phyloP scores from a whole-genome alignment of 2,888 invertebrate genomes.

The Chrysolina haemoptera region DNA sequence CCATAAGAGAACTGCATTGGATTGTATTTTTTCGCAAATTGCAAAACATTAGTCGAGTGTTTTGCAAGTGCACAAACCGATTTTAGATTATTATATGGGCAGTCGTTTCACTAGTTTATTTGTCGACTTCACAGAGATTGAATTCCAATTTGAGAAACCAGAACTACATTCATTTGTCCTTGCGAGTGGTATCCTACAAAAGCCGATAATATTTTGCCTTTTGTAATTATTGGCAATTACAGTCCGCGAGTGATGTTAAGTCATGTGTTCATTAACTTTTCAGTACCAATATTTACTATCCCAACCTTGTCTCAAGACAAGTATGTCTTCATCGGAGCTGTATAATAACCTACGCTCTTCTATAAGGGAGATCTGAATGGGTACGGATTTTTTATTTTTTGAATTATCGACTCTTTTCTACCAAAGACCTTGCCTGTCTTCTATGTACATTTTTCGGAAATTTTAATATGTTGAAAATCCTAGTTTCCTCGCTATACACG shows the following conservation, averaged over 20 bases:
- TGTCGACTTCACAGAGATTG: slow-evolving; percentile 26
- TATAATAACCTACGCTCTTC: too few species aligned
- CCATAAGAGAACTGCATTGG: slow-evolving; percentile 30
- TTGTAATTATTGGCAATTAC: slow-evolving; percentile 7
- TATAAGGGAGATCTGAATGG: too few species aligned
- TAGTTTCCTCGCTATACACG: too few species aligned
- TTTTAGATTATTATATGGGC: slow-evolving; percentile 38
- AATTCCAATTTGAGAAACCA: slow-evolving; percentile 37
- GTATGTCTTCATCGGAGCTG: not conserved
- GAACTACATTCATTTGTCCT: slow-evolving; percentile 42
- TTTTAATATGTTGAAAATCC: too few species aligned
- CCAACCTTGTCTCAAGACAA: slow-evolving; percentile 1
- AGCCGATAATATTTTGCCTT: slow-evolving; percentile 5
- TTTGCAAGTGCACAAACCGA: slow-evolving; percentile 37
- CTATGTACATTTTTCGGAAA: too few species aligned
- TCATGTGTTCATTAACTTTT: slow-evolving; percentile 6
- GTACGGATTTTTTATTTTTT: too few species aligned
- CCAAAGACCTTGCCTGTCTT: too few species aligned
- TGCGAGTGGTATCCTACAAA: slow-evolving; percentile 28
- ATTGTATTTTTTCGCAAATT: slow-evolving; percentile 35
- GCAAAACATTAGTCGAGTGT: slow-evolving; percentile 33
- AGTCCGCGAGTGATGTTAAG: not conserved
- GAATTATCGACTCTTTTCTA: too few species aligned
- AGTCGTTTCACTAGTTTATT: slow-evolving; percentile 34
- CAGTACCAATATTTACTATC: not conserved